Percentiles rank a stretch among this genome's conserved stretches.
phyloP scores from a whole-genome alignment of 2,113 vertebrate species.

The Elaphurus davidianus region DNA sequence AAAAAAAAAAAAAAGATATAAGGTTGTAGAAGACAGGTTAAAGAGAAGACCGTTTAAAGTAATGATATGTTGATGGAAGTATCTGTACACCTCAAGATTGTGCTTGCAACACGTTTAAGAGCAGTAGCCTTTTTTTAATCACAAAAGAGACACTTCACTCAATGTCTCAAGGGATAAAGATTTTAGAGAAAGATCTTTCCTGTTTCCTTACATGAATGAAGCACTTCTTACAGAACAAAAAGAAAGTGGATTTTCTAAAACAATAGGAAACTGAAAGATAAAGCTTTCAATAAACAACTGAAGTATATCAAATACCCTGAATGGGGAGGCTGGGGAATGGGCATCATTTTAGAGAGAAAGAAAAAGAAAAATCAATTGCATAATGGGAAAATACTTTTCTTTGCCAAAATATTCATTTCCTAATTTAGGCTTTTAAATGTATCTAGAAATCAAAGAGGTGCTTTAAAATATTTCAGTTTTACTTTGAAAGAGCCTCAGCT shows the following conservation, averaged over 20 bases:
- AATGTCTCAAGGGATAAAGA: slow-evolving; percentile 71
- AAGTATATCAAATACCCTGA: slow-evolving; percentile 49
- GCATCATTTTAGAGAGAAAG: slow-evolving; percentile 36
- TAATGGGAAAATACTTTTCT: slow-evolving; percentile 59
- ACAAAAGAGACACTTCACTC: slow-evolving; percentile 77
- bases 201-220: slow-evolving; percentile 73
- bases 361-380: slow-evolving; percentile 67
- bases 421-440: slow-evolving; percentile 34
- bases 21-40: slow-evolving; percentile 2
- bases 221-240: slow-evolving; percentile 73
- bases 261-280: slow-evolving; percentile 47
- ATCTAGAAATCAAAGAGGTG: slow-evolving; percentile 25
- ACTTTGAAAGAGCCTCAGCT: background rate
- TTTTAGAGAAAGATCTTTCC: slow-evolving; percentile 71
- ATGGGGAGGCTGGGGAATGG: slow-evolving; percentile 31
- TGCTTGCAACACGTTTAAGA: slow-evolving; percentile 56
- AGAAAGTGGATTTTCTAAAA: slow-evolving; percentile 61
- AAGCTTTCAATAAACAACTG: slow-evolving; percentile 54
- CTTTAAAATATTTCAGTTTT: slow-evolving; percentile 29
- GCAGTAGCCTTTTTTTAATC: slow-evolving; percentile 60
- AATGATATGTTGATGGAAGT: slow-evolving; percentile 4
- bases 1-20: background rate
- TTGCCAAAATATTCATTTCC: slow-evolving; percentile 51
- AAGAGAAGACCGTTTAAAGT: background rate
- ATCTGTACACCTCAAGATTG: slow-evolving; percentile 58